Base-by-base conservation (phyloP, 2,113 vertebrate genomes). In the Eubucco bourcierii region DNA sequence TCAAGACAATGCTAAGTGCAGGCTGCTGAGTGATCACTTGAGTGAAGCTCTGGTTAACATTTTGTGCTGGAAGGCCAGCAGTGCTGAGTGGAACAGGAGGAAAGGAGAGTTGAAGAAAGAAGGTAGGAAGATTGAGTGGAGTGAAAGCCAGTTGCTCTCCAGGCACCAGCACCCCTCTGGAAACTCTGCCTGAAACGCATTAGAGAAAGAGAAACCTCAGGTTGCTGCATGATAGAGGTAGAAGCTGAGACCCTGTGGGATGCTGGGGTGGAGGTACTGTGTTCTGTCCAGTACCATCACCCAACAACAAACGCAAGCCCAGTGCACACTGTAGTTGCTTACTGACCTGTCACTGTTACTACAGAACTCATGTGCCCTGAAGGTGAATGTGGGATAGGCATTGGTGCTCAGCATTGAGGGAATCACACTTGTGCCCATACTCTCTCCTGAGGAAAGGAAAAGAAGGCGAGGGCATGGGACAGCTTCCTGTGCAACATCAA, bases 201-300 rank as follows among this genome's bases (percentile, higher is more conserved):
- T 34, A 84, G 28, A 81, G 71, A 86, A 93, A 86, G 56, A 88
- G n/a, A 95, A 84, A 37, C 79, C 80, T 76, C 77, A 86, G 83
- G 81, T 80, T 91, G 91, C 86, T 88, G 88, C 67, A 84, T 81
- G 90, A 78, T 79, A 97, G 95, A 95, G 95, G 91, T 94, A 97
- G 78, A 75, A 90, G 72, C 91, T 89, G 95, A 94, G 82, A 95
- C 74, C 82, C 89, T 78, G 81, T 63, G 83, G 76, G 86, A 84
- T 64, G 39, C 24, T 3, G 24, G 80, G 16, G 25, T 27, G 39
- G 56, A 96, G 87, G 88, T 81, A 95, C 90, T 68, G 41, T 3
- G 2, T 73, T 86, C 67, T 88, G 37, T 37, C 53, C 67, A 77
- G 85, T 80, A 96, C 65, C 66, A 87, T 86, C 86, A 82, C 33